Evolutionary conservation across 1,140 invertebrate genomes (phyloP).

Genomic region (Pristionchus pacificus): DNA sequence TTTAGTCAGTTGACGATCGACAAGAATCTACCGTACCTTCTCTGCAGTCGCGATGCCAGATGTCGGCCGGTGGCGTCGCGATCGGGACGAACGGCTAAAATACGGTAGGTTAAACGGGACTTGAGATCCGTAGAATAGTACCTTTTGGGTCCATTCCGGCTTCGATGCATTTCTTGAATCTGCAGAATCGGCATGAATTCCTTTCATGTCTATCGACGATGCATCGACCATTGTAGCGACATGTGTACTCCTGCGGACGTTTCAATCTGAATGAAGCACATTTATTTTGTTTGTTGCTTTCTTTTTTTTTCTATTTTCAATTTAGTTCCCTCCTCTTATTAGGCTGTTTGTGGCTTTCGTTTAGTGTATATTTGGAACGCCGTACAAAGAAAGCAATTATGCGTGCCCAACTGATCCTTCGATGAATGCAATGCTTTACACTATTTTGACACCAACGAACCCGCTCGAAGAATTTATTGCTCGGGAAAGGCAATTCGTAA

Average conservation of each 20-base stretch:
- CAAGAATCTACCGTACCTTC: neutral
- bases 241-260: constrained; percentile 52
- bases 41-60: constrained; percentile 24
- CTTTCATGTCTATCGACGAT: constrained; percentile 57
- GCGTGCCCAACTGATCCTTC: too few relatives aligned
- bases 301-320: too few relatives aligned
- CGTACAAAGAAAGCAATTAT: neutral
- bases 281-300: constrained; percentile 33
- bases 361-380: neutral
- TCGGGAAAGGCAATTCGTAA: too few relatives aligned
- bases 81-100: constrained; percentile 50
- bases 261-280: constrained; percentile 34
- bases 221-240: constrained; percentile 53
- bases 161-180: constrained; percentile 57
- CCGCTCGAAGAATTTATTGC: too few relatives aligned
- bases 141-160: constrained; percentile 55
- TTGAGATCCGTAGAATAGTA: neutral
- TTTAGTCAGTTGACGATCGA: constrained; percentile 6
- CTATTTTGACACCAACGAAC: too few relatives aligned
- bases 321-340: neutral
- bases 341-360: neutral
- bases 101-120: neutral
- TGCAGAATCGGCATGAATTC: constrained; percentile 55
- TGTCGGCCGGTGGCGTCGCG: constrained; percentile 52
- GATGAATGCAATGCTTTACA: too few relatives aligned